phyloP scores from a whole-genome alignment of 2,888 invertebrate species.

The Anthrax anthrax region DNA sequence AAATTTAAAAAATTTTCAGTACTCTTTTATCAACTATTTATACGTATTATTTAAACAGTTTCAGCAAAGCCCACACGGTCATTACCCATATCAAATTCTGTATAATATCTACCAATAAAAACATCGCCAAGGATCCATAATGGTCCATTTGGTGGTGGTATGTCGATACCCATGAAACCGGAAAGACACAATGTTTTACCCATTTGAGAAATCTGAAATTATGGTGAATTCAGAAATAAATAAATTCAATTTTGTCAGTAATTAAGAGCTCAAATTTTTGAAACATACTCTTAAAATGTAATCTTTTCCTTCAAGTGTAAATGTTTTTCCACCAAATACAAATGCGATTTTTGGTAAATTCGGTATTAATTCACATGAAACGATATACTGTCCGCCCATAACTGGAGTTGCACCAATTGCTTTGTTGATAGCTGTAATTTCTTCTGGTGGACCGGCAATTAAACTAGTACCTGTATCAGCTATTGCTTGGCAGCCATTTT shows the following conservation, averaged over 20 bases:
- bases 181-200: slow-evolving; percentile 84
- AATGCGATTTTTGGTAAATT: slow-evolving; percentile 68
- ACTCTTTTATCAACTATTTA: too few relatives aligned
- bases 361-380: slow-evolving; percentile 69
- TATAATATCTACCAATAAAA: slow-evolving; percentile 92
- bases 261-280: too few relatives aligned
- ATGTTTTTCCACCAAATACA: slow-evolving; percentile 56
- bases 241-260: too few relatives aligned
- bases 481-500: slow-evolving; percentile 80
- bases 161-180: slow-evolving; percentile 93
- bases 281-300: slow-evolving; percentile 65
- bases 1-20: too few relatives aligned
- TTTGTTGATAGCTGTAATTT: slow-evolving; percentile 68
- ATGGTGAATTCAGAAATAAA: too few relatives aligned
- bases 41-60: slow-evolving; percentile 39
- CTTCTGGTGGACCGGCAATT: slow-evolving; percentile 74
- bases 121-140: slow-evolving; percentile 98
- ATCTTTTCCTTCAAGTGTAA: slow-evolving; percentile 66
- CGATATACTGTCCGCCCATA: slow-evolving; percentile 66
- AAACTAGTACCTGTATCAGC: slow-evolving; percentile 95
- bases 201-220: slow-evolving; percentile 48
- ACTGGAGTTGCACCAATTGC: slow-evolving; percentile 71
- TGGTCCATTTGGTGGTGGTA: slow-evolving; percentile 89
- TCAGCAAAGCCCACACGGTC: slow-evolving; percentile 78
- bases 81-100: slow-evolving; percentile 86